phyloP scores from a whole-genome alignment of 2,113 vertebrate species.

The Gymnarchus niloticus region DNA sequence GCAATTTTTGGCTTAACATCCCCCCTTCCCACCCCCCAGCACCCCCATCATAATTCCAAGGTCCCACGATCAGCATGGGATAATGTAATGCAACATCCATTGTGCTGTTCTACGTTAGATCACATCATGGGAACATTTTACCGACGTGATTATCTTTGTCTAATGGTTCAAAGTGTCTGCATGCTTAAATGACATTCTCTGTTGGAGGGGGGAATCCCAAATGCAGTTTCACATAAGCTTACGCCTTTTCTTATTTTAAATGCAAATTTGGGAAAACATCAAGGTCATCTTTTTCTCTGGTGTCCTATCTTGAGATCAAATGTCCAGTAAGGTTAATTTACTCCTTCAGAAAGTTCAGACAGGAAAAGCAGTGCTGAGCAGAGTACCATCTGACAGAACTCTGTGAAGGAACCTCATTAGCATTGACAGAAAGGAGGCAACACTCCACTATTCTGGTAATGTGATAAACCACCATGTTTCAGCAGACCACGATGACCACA shows the following conservation, averaged over 20 bases:
- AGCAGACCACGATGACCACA: background rate
- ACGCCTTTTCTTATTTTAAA: background rate
- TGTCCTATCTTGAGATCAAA: background rate
- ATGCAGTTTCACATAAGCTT: background rate
- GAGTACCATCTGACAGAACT: background rate
- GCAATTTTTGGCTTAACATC: constrained; percentile 48
- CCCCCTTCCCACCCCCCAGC: background rate
- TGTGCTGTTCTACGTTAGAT: background rate
- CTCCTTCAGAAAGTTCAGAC: background rate
- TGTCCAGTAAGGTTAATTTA: constrained; percentile 13
- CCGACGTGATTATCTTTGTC: background rate
- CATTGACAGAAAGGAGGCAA: constrained; percentile 11
- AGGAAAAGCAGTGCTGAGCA: background rate
- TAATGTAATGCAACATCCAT: background rate
- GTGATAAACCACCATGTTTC: constrained; percentile 13
- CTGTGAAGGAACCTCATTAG: constrained; percentile 21
- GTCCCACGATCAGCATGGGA: no score
- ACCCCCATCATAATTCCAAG: background rate
- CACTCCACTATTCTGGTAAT: background rate
- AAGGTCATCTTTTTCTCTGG: background rate
- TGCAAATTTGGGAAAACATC: background rate
- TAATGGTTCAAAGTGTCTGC: background rate
- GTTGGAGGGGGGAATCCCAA: background rate
- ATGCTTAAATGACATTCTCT: constrained; percentile 1
- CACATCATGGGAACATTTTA: background rate